Percentiles rank a stretch among this genome's conserved stretches.
Conservation (phyloP, 2,797 vertebrate genomes). For the Xiphorhynchus erythropygius region DNA sequence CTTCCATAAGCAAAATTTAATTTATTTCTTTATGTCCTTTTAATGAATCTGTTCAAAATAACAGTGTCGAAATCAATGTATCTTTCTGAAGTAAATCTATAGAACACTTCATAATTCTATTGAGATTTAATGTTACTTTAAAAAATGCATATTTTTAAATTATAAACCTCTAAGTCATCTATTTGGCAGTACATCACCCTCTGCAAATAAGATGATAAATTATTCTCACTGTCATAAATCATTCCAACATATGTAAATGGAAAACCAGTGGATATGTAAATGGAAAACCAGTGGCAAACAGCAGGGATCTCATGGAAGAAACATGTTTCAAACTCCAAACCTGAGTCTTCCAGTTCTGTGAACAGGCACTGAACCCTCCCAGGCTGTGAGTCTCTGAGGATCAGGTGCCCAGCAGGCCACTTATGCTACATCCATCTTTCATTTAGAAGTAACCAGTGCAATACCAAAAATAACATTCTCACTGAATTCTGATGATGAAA, state of each 20-base stretch:
- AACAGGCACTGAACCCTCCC: not conserved
- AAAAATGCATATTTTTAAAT: not conserved
- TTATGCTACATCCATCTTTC: not conserved
- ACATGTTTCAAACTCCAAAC: not conserved
- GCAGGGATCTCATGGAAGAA: not conserved
- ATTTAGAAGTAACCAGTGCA: not conserved
- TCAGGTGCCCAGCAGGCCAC: not conserved
- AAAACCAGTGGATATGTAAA: not conserved
- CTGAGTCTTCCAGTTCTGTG: not conserved
- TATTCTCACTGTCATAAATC: not conserved
- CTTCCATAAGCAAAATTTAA: not conserved
- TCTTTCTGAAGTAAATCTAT: not conserved
- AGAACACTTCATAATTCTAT: not conserved
- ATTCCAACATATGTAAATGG: not conserved
- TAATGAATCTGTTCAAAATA: not conserved
- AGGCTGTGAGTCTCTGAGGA: not conserved
- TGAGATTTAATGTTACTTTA: not conserved
- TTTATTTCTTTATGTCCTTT: conserved; percentile 10
- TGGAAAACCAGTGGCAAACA: not conserved
- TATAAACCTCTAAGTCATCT: not conserved
- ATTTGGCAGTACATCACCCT: not conserved
- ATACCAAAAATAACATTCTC: not conserved
- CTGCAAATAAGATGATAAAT: not conserved
- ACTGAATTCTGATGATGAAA: not conserved
- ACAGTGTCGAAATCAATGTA: not conserved